Percentiles rank a stretch among this genome's conserved stretches.
phyloP scores from a whole-genome alignment of 1,140 invertebrate species.

The Caerostris darwini region DNA sequence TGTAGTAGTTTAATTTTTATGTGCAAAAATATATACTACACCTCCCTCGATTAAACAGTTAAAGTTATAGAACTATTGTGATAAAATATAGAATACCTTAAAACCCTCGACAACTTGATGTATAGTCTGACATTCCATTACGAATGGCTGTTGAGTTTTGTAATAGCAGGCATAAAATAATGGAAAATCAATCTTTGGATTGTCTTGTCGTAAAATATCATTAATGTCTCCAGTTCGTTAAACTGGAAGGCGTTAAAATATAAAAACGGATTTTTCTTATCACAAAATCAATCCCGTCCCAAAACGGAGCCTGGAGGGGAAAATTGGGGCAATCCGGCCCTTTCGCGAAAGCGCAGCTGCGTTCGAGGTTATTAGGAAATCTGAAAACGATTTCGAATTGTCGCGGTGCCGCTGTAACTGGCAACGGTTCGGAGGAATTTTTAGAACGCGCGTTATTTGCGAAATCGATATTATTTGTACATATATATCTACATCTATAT shows the following conservation, averaged over 20 bases:
- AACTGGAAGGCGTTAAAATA: constrained; percentile 33
- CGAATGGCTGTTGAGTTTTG: background rate
- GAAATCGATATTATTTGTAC: background rate
- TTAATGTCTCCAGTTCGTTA: constrained; percentile 19
- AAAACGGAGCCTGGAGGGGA: background rate
- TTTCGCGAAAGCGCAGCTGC: constrained; percentile 20
- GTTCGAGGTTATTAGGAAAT: constrained; percentile 70
- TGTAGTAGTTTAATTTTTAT: too few species aligned
- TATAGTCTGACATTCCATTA: background rate
- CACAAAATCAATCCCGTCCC: constrained; percentile 45
- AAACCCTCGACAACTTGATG: background rate
- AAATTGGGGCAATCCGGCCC: too few species aligned
- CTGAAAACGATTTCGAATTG: constrained; percentile 67
- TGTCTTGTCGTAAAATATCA: background rate
- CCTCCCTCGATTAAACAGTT: too few species aligned
- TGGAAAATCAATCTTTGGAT: constrained; percentile 6
- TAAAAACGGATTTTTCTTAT: constrained; percentile 53
- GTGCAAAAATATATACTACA: too few species aligned
- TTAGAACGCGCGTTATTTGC: background rate
- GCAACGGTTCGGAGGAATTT: background rate
- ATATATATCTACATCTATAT: too few species aligned
- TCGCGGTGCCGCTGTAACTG: constrained; percentile 13
- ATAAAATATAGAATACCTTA: background rate
- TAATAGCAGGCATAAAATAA: background rate
- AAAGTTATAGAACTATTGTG: too few species aligned